Conservation (phyloP, 2,113 vertebrate genomes). For the Poeciliopsis turrubarensis region DNA sequence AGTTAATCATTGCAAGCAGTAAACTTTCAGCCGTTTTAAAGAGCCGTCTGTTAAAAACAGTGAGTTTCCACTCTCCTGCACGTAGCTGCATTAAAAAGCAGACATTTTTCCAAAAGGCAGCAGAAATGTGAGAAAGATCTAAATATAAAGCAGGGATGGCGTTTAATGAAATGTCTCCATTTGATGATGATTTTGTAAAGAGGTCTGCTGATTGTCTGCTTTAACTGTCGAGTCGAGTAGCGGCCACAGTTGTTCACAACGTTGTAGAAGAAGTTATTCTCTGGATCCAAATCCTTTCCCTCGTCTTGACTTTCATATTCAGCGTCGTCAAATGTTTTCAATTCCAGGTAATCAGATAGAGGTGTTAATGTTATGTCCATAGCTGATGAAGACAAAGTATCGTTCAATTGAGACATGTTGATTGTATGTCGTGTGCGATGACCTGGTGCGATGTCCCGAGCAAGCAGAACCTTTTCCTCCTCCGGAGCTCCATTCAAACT, state of each 20-base stretch:
- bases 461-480: too few species aligned
- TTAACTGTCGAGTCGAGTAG: not conserved
- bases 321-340: too few species aligned
- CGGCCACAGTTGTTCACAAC: not conserved
- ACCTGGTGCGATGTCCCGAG: too few species aligned
- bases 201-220: not conserved
- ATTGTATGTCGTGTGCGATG: too few species aligned
- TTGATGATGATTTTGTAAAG: too few species aligned
- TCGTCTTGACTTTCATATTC: too few species aligned
- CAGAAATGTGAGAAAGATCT: conserved; percentile 15
- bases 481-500: too few species aligned
- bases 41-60: conserved; percentile 16
- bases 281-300: not conserved
- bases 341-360: too few species aligned
- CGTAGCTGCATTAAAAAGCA: conserved; percentile 5
- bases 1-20: conserved; percentile 36
- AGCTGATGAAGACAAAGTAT: too few species aligned
- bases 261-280: too few species aligned
- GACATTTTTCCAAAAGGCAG: conserved; percentile 14
- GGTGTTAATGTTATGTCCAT: too few species aligned
- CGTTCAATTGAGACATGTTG: too few species aligned
- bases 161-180: conserved; percentile 2
- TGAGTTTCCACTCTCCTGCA: not conserved
- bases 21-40: conserved; percentile 39
- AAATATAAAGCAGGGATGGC: conserved; percentile 5